These are phyloP conservation scores for Tinea pellionella DNA, from an alignment of 2,888 invertebrate species.

Conservation along the genomic window DNA sequence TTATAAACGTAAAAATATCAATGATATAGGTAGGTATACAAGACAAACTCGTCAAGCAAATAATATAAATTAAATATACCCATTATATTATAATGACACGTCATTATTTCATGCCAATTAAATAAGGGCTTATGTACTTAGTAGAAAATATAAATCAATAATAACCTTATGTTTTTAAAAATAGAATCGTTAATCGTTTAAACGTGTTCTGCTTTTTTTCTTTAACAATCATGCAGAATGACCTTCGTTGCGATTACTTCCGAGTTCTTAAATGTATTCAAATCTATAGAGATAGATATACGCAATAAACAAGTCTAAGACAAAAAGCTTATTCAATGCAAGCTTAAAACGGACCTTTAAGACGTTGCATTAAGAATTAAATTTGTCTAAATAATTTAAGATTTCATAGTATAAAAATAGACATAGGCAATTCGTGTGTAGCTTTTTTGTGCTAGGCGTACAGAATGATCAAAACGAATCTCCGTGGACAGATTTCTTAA, in stretches of 20 bases:
- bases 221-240: constrained; percentile 21
- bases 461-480: too few relatives aligned
- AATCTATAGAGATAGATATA: constrained; percentile 15
- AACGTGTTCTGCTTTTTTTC: constrained; percentile 17
- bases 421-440: too few relatives aligned
- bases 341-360: not conserved
- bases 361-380: not conserved
- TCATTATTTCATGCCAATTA: not conserved
- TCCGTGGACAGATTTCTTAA: too few relatives aligned
- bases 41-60: not conserved
- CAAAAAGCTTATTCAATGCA: not conserved
- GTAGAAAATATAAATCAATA: not conserved
- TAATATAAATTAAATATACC: not conserved
- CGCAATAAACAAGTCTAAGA: not conserved
- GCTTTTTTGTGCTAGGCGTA: too few relatives aligned
- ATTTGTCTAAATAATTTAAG: too few relatives aligned
- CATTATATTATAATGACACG: not conserved
- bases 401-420: too few relatives aligned
- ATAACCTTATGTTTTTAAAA: not conserved
- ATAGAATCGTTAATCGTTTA: not conserved
- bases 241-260: constrained; percentile 40
- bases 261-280: constrained; percentile 30
- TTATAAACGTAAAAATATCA: too few relatives aligned
- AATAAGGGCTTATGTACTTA: not conserved
- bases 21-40: not conserved